Base-by-base conservation (phyloP, 2,797 vertebrate genomes). In the Ceyx erithaca region DNA sequence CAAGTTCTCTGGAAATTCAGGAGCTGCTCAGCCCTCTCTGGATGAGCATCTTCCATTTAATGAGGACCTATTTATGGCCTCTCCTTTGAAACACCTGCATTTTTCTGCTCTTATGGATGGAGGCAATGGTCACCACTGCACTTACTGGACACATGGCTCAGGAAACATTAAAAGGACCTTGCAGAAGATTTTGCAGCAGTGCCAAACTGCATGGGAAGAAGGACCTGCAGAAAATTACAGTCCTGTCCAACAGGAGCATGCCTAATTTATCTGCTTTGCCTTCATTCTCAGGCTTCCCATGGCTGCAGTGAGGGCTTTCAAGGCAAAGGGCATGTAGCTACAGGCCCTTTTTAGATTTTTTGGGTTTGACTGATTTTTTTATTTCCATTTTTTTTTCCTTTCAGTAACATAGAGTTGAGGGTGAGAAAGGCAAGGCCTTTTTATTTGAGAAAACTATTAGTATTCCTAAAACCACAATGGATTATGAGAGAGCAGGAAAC, bases 141-240 rank as follows among this genome's bases (percentile, higher is more conserved):
- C 37, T 43, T 67, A 54, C 37, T 21, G 43, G 59, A 45, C 0
- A 0, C 1, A 12, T 25, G 30, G 30, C 6, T 22, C 3, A 1
- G 48, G 55, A 62, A 84, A 68, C 14, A 19, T 20, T 46, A 26
- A 20, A 86, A 69, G 28, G 22, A 71, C 17, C 4, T 40, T 35
- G 43, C 62, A 30, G 5, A 9, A 82, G 19, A 17, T 69, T 71
- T 80, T 83, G 55, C 20, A 75, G 25, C 19, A 30, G 25, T 7
- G 18, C 10, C 68, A 41, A 75, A 80, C 21, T 31, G 23, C 1
- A 8, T 3, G 22, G 10, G 31, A 30, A 81, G 26, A 85, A 78
- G 6, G 61, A 89, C 10, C 23, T 19, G 8, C 16, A 33, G 12
- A 75, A 87, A 89, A 85, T n/a, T 20, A 26, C 37, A 37, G 25